phyloP scores from a whole-genome alignment of 2,888 invertebrate species.

The Heterodera filipjevi region DNA sequence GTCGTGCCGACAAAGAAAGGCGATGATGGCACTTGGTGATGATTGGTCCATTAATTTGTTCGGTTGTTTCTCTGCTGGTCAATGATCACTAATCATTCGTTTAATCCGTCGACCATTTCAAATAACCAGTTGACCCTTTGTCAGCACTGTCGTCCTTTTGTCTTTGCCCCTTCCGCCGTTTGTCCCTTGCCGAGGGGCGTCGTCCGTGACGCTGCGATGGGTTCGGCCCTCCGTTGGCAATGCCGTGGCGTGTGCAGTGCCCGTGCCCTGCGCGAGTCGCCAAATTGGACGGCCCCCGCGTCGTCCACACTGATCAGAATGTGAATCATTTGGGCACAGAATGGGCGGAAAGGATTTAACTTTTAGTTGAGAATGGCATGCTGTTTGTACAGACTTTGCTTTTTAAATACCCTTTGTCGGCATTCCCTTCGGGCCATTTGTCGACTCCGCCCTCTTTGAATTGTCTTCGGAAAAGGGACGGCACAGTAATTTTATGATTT shows the following conservation, averaged over 20 bases:
- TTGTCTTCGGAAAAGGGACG: not conserved
- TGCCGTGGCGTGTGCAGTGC: not conserved
- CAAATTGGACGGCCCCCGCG: not conserved
- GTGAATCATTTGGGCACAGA: not conserved
- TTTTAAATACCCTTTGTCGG: not conserved
- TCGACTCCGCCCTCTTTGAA: not conserved
- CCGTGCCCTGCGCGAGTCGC: constrained; percentile 1
- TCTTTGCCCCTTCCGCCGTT: not conserved
- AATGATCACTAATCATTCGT: too few species aligned
- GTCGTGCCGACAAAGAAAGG: too few species aligned
- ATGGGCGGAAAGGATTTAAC: not conserved
- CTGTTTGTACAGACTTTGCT: not conserved
- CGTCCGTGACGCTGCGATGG: not conserved
- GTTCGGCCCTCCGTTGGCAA: not conserved
- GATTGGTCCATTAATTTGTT: too few species aligned
- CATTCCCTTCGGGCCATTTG: too few species aligned
- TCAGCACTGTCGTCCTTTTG: not conserved
- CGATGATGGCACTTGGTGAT: too few species aligned
- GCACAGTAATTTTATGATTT: too few species aligned
- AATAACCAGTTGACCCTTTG: not conserved
- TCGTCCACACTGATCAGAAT: constrained; percentile 7
- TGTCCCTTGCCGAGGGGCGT: not conserved
- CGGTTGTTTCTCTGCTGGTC: not conserved
- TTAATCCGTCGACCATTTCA: not conserved
- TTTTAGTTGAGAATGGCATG: not conserved